Conservation (phyloP, 1,140 invertebrate genomes). For the Zaprionus vittiger region DNA sequence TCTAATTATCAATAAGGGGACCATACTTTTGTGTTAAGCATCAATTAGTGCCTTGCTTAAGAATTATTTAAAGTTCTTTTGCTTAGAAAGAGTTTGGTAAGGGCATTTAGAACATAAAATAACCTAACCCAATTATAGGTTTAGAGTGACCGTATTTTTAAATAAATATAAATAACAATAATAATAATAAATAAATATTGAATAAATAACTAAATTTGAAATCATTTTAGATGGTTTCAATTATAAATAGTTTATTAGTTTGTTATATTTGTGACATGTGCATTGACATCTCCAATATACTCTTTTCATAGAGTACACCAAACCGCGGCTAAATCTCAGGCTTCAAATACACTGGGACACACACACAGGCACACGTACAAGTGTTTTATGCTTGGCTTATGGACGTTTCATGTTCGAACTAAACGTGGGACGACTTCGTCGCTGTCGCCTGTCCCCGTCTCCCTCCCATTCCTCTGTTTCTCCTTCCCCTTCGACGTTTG, state of each 20-base stretch:
- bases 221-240: too few species aligned
- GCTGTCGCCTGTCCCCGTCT: not conserved
- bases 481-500: too few species aligned
- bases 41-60: too few species aligned
- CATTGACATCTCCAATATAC: not conserved
- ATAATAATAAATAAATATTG: not conserved
- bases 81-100: not conserved
- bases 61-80: not conserved
- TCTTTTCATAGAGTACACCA: conserved; percentile 1
- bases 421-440: conserved; percentile 26
- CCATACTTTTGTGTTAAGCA: not conserved
- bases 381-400: conserved; percentile 59
- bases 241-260: not conserved
- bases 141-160: not conserved
- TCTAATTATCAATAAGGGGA: not conserved
- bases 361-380: conserved; percentile 21
- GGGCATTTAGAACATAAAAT: not conserved
- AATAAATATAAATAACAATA: not conserved
- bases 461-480: not conserved
- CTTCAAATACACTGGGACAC: conserved; percentile 2
- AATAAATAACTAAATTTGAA: not conserved
- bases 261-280: not conserved
- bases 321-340: conserved; percentile 37
- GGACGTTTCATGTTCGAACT: conserved; percentile 46
- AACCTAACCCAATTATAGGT: too few species aligned